Conservation (phyloP, 2,113 vertebrate species). For the Himantopus leucocephalus region DNA sequence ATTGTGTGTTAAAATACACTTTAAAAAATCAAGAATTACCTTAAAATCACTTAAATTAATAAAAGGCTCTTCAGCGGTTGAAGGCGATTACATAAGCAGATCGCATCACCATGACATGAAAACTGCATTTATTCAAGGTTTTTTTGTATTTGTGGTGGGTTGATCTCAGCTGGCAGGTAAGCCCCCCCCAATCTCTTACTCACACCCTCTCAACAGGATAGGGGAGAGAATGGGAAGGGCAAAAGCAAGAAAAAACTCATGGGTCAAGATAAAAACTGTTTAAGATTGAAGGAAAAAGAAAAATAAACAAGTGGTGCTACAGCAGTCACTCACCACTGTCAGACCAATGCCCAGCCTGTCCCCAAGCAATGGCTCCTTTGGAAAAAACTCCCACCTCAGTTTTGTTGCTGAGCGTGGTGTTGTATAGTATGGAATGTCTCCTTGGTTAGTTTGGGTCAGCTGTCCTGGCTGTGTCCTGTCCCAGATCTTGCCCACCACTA, state of each 20-base stretch:
- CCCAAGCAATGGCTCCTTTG: not conserved
- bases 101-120: not conserved
- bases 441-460: not conserved
- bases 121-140: not conserved
- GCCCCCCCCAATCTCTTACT: accelerated
- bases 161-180: not conserved
- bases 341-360: not conserved
- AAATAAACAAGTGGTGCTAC: not conserved
- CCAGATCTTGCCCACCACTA: not conserved
- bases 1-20: not conserved
- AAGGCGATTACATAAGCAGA: not conserved
- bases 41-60: not conserved
- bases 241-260: not conserved
- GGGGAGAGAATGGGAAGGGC: not conserved
- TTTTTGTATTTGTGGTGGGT: not conserved
- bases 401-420: not conserved
- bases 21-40: not conserved
- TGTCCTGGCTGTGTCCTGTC: not conserved
- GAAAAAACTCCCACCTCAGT: not conserved
- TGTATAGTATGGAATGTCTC: not conserved
- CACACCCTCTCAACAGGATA: not conserved
- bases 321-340: not conserved
- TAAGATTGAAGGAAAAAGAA: not conserved
- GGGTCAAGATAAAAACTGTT: not conserved
- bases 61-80: not conserved